Conservation (phyloP, 2,888 invertebrate species). For the Eugnorisma glareosa region DNA sequence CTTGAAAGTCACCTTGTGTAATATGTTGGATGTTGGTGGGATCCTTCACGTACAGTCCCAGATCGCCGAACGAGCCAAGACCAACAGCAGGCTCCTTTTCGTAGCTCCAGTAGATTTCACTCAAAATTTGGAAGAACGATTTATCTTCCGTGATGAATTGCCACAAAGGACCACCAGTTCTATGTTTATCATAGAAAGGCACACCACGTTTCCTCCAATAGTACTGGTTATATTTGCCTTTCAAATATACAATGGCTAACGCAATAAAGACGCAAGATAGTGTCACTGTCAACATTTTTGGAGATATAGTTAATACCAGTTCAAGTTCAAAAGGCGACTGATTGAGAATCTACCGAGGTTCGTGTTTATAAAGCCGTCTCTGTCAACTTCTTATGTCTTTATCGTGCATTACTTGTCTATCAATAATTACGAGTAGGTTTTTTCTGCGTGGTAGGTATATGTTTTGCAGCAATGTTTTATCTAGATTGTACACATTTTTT, state of each 20-base stretch:
- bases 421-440: background rate
- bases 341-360: background rate
- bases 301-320: background rate
- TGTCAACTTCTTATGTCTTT: background rate
- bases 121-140: slow-evolving; percentile 74
- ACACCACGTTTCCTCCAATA: slow-evolving; percentile 82
- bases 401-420: background rate
- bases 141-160: slow-evolving; percentile 68
- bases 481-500: background rate
- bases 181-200: slow-evolving; percentile 71
- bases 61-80: slow-evolving; percentile 68
- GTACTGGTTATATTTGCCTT: slow-evolving; percentile 73
- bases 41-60: slow-evolving; percentile 73
- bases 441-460: background rate
- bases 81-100: slow-evolving; percentile 76
- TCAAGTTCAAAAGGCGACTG: slow-evolving; percentile 29
- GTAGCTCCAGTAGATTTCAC: slow-evolving; percentile 74
- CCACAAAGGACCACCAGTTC: slow-evolving; percentile 74
- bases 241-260: slow-evolving; percentile 63
- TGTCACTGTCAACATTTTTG: slow-evolving; percentile 51
- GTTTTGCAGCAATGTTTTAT: background rate
- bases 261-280: slow-evolving; percentile 35
- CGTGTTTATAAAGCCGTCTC: slow-evolving; percentile 13
- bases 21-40: slow-evolving; percentile 73
- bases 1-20: slow-evolving; percentile 73